Conservation (phyloP, 2,888 invertebrate genomes). For the Archaeoteleia sp. region DNA sequence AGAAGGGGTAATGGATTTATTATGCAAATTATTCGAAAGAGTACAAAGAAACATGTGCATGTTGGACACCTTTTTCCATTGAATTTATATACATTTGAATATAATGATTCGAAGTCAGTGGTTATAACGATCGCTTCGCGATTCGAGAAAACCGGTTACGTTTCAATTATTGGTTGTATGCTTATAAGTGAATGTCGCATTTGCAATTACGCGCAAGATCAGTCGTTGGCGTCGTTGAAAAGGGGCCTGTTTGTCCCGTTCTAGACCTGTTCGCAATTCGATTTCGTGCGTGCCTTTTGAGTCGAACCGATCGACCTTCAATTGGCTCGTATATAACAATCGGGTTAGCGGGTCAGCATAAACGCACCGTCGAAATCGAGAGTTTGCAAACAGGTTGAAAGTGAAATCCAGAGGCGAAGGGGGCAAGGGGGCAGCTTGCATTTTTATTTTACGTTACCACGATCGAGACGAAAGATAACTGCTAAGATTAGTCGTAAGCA, state of each 20-base stretch:
- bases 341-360: constrained; percentile 51
- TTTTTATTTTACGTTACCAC: constrained; percentile 22
- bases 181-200: constrained; percentile 40
- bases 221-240: too few species aligned
- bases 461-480: constrained; percentile 1
- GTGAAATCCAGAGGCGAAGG: constrained; percentile 33
- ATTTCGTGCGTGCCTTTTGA: constrained; percentile 40
- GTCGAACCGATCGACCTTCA: constrained; percentile 46
- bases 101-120: constrained; percentile 25
- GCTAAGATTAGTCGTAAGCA: constrained; percentile 14
- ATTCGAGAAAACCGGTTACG: constrained; percentile 28
- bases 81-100: constrained; percentile 36
- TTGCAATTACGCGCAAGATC: constrained; percentile 26
- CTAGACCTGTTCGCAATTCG: constrained; percentile 28
- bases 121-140: constrained; percentile 41
- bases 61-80: too few species aligned
- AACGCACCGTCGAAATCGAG: constrained; percentile 49
- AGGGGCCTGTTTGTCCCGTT: constrained; percentile 21
- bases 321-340: constrained; percentile 36
- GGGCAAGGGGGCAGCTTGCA: constrained; percentile 1
- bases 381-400: constrained; percentile 49
- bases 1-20: too few species aligned
- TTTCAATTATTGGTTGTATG: constrained; percentile 36
- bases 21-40: too few species aligned
- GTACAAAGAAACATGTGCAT: too few species aligned